Evolutionary conservation across 2,888 invertebrate genomes (phyloP).

Genomic region (Cacoxenus indagator): DNA sequence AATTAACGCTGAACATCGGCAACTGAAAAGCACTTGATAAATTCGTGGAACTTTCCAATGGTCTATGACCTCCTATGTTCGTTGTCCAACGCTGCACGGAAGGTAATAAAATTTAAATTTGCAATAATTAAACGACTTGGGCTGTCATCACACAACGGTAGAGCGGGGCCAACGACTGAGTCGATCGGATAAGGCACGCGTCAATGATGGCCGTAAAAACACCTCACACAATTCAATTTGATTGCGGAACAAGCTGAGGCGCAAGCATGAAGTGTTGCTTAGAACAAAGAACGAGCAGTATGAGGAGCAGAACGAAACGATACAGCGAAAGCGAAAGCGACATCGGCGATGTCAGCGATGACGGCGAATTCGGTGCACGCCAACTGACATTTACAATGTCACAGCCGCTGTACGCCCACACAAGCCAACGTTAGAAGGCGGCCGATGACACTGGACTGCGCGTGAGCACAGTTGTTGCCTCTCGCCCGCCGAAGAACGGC

Average conservation of each 20-base stretch:
- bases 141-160: neutral
- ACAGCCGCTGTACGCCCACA: neutral
- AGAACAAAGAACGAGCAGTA: neutral
- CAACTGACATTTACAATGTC: neutral
- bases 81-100: too few species aligned
- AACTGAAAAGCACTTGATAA: too few species aligned
- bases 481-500: neutral
- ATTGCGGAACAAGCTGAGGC: slow-evolving; percentile 21
- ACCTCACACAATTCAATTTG: slow-evolving; percentile 19
- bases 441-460: neutral
- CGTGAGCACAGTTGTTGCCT: slow-evolving; percentile 14
- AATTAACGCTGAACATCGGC: too few species aligned
- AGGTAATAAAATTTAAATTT: neutral
- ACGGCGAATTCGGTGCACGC: neutral
- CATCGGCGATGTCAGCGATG: neutral
- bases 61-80: too few species aligned
- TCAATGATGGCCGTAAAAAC: slow-evolving; percentile 40
- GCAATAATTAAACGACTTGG: neutral
- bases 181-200: slow-evolving; percentile 42
- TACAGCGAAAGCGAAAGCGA: neutral
- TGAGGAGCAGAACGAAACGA: neutral
- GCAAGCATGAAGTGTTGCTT: neutral
- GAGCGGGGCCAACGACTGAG: neutral
- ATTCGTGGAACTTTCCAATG: too few species aligned
- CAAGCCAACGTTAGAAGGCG: neutral